phyloP scores from a whole-genome alignment of 2,888 invertebrate genomes.

The Drosophila mimetica region DNA sequence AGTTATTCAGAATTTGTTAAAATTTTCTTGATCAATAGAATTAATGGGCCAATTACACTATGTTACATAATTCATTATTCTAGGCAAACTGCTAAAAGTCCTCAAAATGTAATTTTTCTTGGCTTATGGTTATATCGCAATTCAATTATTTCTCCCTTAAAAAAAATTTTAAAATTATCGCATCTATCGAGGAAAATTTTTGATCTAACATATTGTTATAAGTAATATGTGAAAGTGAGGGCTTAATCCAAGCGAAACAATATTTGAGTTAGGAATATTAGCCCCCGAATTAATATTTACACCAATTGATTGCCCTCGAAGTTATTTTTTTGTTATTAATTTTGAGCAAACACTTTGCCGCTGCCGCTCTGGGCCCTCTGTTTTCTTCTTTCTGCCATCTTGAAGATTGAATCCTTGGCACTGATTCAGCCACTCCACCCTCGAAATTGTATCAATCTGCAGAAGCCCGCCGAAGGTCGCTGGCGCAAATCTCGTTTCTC shows the following conservation, averaged over 20 bases:
- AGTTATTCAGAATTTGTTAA: too few species aligned
- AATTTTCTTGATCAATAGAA: too few species aligned
- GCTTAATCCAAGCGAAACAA: neutral
- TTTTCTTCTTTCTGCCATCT: neutral
- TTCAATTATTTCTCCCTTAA: too few species aligned
- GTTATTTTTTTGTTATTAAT: neutral
- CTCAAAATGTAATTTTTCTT: too few species aligned
- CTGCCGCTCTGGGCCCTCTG: neutral
- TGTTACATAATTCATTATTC: too few species aligned
- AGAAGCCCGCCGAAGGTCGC: constrained; percentile 3
- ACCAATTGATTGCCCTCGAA: constrained; percentile 1
- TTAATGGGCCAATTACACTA: too few species aligned
- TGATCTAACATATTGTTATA: too few species aligned
- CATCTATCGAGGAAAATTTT: too few species aligned
- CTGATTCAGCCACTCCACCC: constrained; percentile 9
- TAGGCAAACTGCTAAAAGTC: too few species aligned
- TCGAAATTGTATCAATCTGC: constrained; percentile 8
- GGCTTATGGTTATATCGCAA: too few species aligned
- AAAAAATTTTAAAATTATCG: too few species aligned
- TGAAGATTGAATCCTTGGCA: constrained; percentile 7
- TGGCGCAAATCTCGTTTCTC: constrained; percentile 17
- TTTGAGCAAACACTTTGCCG: neutral
- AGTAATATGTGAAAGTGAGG: neutral
- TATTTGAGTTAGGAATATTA: neutral
- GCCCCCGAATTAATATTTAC: constrained; percentile 3